A percentile compares a stretch with the other conserved stretches of the same genome.
Conservation (phyloP, 2,797 vertebrate genomes). For the Euthynnus affinis region DNA sequence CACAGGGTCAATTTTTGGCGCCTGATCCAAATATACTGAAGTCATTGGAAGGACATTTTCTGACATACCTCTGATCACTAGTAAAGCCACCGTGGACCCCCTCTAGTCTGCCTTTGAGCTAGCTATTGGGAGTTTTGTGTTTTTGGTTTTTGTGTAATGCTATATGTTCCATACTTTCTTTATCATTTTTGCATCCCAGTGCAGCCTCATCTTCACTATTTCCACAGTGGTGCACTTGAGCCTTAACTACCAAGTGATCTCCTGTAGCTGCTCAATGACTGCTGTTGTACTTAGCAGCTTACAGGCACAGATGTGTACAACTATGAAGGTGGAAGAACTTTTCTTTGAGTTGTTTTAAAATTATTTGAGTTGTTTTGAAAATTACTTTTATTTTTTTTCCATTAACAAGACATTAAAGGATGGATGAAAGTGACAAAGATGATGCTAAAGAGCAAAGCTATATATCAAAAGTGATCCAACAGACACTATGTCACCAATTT, state of each 20-base stretch:
- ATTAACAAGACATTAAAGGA: not conserved
- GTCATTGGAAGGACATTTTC: conserved; percentile 1
- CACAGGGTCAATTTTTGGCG: not conserved
- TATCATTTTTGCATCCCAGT: no score
- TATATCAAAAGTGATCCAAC: no score
- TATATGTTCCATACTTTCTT: not conserved
- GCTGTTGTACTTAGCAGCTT: not conserved
- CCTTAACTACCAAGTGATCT: no score
- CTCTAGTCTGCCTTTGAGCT: not conserved
- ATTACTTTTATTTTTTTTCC: no score
- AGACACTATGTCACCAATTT: no score
- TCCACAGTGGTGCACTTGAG: not conserved
- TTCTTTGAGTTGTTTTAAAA: no score
- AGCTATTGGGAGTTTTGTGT: no score
- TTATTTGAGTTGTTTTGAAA: no score
- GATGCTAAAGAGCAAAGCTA: not conserved
- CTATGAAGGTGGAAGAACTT: not conserved
- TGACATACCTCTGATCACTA: not conserved
- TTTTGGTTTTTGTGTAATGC: not conserved
- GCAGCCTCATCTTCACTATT: not conserved
- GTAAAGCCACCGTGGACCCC: not conserved
- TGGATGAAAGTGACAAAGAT: not conserved
- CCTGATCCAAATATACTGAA: not conserved
- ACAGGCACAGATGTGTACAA: not conserved
- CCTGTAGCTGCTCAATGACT: no score